These are phyloP conservation scores for Eutolmus rufibarbis DNA, from an alignment of 2,888 invertebrate genomes.

Conservation along the genomic window DNA sequence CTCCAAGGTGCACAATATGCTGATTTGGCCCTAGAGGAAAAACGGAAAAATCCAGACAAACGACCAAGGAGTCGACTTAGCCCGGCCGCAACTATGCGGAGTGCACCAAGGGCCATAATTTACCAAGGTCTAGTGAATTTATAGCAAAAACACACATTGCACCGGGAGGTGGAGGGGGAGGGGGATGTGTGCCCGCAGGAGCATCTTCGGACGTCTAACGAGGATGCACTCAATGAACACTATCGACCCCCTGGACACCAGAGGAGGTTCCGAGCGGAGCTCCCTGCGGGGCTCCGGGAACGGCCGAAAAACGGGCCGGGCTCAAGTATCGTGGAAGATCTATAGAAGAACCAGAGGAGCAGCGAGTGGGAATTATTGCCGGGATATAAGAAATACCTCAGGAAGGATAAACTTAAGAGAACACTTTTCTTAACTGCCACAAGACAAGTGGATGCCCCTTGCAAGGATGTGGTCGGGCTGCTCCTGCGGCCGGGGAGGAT, in stretches of 20 bases:
- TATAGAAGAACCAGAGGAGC: constrained; percentile 44
- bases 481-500: constrained; percentile 5
- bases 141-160: constrained; percentile 44
- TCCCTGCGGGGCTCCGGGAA: not conserved
- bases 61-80: not conserved
- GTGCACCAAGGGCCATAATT: constrained; percentile 42
- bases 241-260: constrained; percentile 25
- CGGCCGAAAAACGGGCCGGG: constrained; percentile 38
- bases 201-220: constrained; percentile 9
- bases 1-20: constrained; percentile 8
- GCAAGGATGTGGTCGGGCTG: constrained; percentile 35
- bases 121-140: constrained; percentile 48
- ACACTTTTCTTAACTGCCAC: constrained; percentile 42
- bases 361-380: constrained; percentile 41
- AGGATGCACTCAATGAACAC: constrained; percentile 31
- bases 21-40: not conserved
- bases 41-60: not conserved
- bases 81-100: not conserved
- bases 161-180: not conserved
- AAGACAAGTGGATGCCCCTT: constrained; percentile 38
- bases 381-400: constrained; percentile 48
- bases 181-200: not conserved
- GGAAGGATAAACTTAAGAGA: constrained; percentile 47
- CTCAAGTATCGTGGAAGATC: constrained; percentile 48
- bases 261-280: not conserved